Conservation (phyloP, 1,140 invertebrate genomes). For the Zaprionus gabonicus region DNA sequence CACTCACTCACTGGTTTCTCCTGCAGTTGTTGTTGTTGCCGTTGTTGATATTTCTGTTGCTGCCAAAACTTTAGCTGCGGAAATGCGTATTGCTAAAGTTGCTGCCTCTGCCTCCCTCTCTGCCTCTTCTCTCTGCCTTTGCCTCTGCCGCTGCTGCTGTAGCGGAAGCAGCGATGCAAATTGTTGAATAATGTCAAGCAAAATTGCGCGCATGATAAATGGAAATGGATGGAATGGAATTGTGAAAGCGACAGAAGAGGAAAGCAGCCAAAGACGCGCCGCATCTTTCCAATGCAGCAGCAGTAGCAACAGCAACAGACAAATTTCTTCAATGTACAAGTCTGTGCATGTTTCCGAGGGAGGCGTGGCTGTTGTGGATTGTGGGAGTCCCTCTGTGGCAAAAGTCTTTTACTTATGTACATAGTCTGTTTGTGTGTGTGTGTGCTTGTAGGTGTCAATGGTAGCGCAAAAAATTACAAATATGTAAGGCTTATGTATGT, state of each 20-base stretch:
- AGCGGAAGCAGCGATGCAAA: conserved; percentile 75
- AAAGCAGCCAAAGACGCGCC: background rate
- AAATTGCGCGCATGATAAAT: conserved; percentile 66
- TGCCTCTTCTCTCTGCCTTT: conserved; percentile 4
- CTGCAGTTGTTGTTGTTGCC: conserved; percentile 18
- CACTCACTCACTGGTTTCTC: conserved; percentile 5
- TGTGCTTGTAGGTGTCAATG: background rate
- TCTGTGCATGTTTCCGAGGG: background rate
- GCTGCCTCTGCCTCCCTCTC: conserved; percentile 7
- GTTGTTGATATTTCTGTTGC: conserved; percentile 20
- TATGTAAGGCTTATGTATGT: background rate
- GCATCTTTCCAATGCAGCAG: conserved; percentile 4
- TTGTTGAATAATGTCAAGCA: conserved; percentile 77
- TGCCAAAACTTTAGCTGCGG: conserved; percentile 48
- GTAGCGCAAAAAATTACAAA: background rate
- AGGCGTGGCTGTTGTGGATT: conserved; percentile 9
- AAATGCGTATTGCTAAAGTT: conserved; percentile 39
- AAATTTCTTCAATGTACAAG: conserved; percentile 18
- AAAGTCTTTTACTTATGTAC: background rate
- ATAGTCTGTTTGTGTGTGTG: background rate
- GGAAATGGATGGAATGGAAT: conserved; percentile 44
- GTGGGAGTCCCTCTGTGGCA: background rate
- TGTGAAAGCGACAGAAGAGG: conserved; percentile 29
- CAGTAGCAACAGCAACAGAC: conserved; percentile 1
- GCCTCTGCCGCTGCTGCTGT: conserved; percentile 33